Conservation (phyloP, 2,888 invertebrate species). For the Leptinotarsa juncta region DNA sequence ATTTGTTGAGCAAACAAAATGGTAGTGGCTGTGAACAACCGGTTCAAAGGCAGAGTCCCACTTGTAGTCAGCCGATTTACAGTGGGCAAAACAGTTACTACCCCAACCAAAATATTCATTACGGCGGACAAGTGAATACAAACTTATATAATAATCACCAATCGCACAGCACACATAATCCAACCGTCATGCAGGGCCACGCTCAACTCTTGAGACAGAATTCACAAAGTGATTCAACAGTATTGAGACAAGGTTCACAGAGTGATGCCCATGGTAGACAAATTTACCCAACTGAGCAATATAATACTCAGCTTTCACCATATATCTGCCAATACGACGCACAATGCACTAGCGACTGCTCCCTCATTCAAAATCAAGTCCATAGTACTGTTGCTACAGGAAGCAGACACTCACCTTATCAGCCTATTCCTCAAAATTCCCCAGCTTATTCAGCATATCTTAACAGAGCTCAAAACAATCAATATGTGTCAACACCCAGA, state of each 20-base stretch:
- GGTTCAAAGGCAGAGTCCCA: conserved; percentile 42
- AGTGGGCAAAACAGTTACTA: conserved; percentile 50
- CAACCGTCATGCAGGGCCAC: not conserved
- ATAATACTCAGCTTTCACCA: conserved; percentile 29
- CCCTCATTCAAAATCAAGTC: not conserved
- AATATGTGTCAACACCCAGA: conserved; percentile 41
- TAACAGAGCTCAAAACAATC: conserved; percentile 31
- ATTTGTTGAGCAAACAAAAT: conserved; percentile 45
- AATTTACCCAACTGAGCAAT: conserved; percentile 31
- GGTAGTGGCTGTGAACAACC: conserved; percentile 29
- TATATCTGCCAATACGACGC: conserved; percentile 38
- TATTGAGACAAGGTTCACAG: conserved; percentile 37
- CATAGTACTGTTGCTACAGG: conserved; percentile 9
- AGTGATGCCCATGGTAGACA: conserved; percentile 29
- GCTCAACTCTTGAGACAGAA: conserved; percentile 37
- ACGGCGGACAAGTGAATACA: conserved; percentile 46
- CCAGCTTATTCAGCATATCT: conserved; percentile 16
- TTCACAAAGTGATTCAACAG: conserved; percentile 31
- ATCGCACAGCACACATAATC: conserved; percentile 3
- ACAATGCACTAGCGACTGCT: conserved; percentile 35
- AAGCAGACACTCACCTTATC: conserved; percentile 55
- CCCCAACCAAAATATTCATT: conserved; percentile 60
- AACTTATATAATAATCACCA: conserved; percentile 36
- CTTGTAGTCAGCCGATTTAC: conserved; percentile 58
- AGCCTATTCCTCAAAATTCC: conserved; percentile 1